Evolutionary conservation across 2,888 invertebrate species (phyloP).

Genomic region (Papilio protenor): DNA sequence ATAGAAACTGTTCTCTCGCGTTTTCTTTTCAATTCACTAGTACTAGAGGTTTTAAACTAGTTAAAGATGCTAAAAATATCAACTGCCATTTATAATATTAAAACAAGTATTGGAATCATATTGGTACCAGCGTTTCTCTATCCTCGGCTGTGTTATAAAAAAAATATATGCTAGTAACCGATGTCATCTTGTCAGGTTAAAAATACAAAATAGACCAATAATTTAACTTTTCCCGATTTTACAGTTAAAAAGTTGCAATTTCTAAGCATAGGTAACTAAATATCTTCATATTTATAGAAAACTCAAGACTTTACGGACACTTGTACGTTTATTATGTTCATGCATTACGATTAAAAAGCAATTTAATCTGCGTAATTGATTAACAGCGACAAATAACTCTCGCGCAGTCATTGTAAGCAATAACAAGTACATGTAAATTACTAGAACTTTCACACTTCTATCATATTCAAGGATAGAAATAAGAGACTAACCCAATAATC

Average conservation of each 20-base stretch:
- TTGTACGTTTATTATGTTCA: not conserved
- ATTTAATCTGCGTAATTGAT: conserved; percentile 17
- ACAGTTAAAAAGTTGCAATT: not conserved
- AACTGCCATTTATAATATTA: no score
- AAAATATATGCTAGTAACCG: no score
- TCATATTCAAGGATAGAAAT: not conserved
- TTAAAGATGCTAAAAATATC: no score
- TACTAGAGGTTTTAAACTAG: not conserved
- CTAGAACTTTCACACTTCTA: not conserved
- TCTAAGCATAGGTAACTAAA: not conserved
- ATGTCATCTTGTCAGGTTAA: no score
- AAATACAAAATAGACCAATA: no score
- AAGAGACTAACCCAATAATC: not conserved
- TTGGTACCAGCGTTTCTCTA: no score
- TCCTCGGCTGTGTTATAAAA: no score
- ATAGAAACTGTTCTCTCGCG: not conserved
- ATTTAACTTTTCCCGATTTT: not conserved
- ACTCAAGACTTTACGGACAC: not conserved
- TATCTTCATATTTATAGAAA: not conserved
- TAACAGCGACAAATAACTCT: not conserved
- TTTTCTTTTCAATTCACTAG: not conserved
- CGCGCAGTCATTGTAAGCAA: not conserved
- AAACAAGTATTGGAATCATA: no score
- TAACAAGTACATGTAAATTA: not conserved
- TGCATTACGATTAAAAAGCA: conserved; percentile 4